A percentile compares a stretch with the other conserved stretches of the same genome.
Evolutionary conservation across 1,140 invertebrate species (phyloP).

Genomic region (Zaprionus africanus): DNA sequence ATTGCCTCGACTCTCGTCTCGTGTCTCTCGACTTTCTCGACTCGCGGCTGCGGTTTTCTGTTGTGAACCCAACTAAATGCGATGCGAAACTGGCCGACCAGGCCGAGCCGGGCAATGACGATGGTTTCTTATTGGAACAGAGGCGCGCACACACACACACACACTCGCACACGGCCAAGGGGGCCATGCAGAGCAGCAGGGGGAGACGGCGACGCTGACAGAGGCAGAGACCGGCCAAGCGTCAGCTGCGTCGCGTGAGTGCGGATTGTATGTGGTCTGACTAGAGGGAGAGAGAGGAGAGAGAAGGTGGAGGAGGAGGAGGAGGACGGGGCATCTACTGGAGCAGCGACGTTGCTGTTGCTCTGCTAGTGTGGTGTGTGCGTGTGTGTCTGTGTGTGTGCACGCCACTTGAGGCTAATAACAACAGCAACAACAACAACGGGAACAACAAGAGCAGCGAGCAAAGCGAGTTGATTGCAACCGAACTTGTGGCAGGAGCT

Average conservation of each 20-base stretch:
- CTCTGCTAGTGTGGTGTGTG: slow-evolving; percentile 5
- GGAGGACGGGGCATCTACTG: slow-evolving; percentile 17
- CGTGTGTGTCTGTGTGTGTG: slow-evolving; percentile 26
- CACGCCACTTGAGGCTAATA: slow-evolving; percentile 79
- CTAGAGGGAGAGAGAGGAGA: not conserved
- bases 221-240: slow-evolving; percentile 62
- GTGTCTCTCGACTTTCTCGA: slow-evolving; percentile 30
- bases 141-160: slow-evolving; percentile 25
- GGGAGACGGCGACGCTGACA: not conserved
- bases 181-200: slow-evolving; percentile 6
- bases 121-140: slow-evolving; percentile 74
- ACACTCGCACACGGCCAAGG: slow-evolving; percentile 5
- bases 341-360: slow-evolving; percentile 28
- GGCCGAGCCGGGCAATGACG: slow-evolving; percentile 64
- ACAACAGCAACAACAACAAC: slow-evolving; percentile 57
- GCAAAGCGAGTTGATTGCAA: slow-evolving; percentile 72
- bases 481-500: slow-evolving; percentile 62
- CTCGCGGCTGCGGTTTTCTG: slow-evolving; percentile 73
- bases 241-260: slow-evolving; percentile 59
- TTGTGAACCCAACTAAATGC: slow-evolving; percentile 84
- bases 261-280: slow-evolving; percentile 28
- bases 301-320: not conserved
- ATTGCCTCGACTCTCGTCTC: slow-evolving; percentile 22
- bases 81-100: slow-evolving; percentile 83
- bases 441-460: slow-evolving; percentile 43